phyloP scores from a whole-genome alignment of 2,888 invertebrate genomes.

The Cheilosia scutellata region DNA sequence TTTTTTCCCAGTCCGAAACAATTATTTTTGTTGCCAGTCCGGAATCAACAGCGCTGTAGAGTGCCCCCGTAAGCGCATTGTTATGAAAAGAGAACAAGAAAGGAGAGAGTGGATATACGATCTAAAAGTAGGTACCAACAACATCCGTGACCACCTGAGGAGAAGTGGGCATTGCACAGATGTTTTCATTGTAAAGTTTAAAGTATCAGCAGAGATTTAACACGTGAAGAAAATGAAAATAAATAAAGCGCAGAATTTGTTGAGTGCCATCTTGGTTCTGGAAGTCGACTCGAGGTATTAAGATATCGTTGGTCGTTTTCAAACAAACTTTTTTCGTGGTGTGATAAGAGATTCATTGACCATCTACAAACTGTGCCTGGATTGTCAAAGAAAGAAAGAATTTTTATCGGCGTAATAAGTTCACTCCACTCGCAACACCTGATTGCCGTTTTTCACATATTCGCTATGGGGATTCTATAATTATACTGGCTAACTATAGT shows the following conservation, averaged over 20 bases:
- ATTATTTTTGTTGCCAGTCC: constrained; percentile 65
- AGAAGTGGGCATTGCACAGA: constrained; percentile 43
- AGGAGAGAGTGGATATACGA: constrained; percentile 10
- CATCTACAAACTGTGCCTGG: too few relatives aligned
- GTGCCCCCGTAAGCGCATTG: constrained; percentile 31
- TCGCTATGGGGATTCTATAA: too few relatives aligned
- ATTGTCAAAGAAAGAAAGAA: too few relatives aligned
- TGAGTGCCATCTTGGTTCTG: neutral
- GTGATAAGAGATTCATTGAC: too few relatives aligned
- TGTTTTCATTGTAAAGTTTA: constrained; percentile 38
- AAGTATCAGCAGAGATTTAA: constrained; percentile 32
- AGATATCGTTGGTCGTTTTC: too few relatives aligned
- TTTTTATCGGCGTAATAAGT: too few relatives aligned
- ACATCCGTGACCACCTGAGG: constrained; percentile 50
- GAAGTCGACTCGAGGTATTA: too few relatives aligned
- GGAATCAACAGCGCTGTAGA: constrained; percentile 62
- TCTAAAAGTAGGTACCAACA: neutral
- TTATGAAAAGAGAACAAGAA: constrained; percentile 5
- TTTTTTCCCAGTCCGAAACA: constrained; percentile 51
- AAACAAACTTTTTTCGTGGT: too few relatives aligned
- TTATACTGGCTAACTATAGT: too few relatives aligned
- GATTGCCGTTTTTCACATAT: too few relatives aligned
- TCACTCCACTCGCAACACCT: too few relatives aligned
- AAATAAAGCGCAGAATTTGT: neutral
- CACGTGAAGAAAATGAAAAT: neutral